Conservation (phyloP, 2,888 invertebrate genomes). For the Sinelater perroti region DNA sequence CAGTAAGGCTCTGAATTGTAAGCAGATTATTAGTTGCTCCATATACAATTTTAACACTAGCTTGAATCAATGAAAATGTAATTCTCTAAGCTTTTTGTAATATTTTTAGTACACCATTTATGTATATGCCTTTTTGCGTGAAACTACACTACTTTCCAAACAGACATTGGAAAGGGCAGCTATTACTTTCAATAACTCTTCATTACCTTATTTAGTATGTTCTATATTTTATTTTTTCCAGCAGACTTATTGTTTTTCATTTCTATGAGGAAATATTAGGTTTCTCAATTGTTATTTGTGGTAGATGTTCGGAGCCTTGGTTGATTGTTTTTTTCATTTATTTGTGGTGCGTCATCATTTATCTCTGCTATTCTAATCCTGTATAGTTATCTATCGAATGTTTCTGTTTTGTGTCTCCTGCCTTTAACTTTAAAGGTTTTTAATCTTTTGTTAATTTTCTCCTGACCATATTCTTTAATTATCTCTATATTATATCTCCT, state of each 20-base stretch:
- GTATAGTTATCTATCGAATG: too few relatives aligned
- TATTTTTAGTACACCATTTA: slow-evolving; percentile 5
- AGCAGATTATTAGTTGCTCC: too few relatives aligned
- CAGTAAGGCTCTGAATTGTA: too few relatives aligned
- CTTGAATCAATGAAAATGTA: too few relatives aligned
- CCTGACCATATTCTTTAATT: too few relatives aligned
- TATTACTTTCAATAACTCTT: slow-evolving; percentile 8
- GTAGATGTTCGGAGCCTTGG: slow-evolving; percentile 16
- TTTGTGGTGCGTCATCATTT: too few relatives aligned
- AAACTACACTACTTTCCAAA: slow-evolving; percentile 15
- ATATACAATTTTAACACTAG: too few relatives aligned
- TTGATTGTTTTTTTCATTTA: slow-evolving; percentile 21
- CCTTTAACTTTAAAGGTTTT: too few relatives aligned
- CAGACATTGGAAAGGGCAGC: slow-evolving; percentile 12
- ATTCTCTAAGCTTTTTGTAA: background rate
- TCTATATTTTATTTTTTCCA: slow-evolving; percentile 13
- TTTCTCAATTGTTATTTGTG: slow-evolving; percentile 16
- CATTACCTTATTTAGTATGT: slow-evolving; percentile 10
- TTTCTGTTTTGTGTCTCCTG: too few relatives aligned
- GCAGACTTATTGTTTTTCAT: slow-evolving; percentile 14
- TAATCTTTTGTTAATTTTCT: too few relatives aligned
- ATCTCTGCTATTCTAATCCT: too few relatives aligned
- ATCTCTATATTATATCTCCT: too few relatives aligned
- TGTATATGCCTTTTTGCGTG: slow-evolving; percentile 1
- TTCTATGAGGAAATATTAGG: slow-evolving; percentile 4